Evolutionary conservation across 1,140 invertebrate species (phyloP), one percentile per base, ranked within the genome.

Genomic region (Lordiphosa clarofinis): DNA sequence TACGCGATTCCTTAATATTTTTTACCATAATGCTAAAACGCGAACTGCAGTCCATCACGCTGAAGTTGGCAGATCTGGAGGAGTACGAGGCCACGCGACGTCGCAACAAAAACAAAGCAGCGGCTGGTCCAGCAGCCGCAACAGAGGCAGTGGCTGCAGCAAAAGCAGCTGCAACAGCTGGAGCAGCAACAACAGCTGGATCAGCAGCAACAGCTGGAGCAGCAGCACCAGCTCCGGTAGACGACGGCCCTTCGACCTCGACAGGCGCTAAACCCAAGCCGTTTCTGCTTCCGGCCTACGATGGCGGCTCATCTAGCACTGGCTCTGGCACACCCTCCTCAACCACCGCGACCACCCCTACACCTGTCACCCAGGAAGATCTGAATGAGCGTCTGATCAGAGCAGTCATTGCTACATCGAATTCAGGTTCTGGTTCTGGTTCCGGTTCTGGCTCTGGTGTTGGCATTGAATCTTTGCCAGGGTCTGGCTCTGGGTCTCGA

Each of bases 1-100:
- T 2, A 2, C 37, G n/a, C 3, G 6, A 0, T 28, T 28, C 2
- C 24, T 28, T 7, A 42, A 19, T 10, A 21, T 24, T 24, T 0
- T 4, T 2, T 1, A n/a, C 5, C 6, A 67, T 37, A 48, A 81
- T 81, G 75, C 12, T 82, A 0, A 81, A 64, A 36, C 75, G 75
- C 10, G 55, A 82, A 10, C 36, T 81, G 10, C 75, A 81, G 40
- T 60, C 28, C 5, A 81, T 81, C 8, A 56, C 55, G 1, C 46
- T 81, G 0, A 76, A 67, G 15, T 21, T 81, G 4, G 53, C 67
- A 7, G 75, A 81, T 42, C 53, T 81, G 8, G 60, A 84, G 44
- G 75, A 81, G 15, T 81, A 81, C 37, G 55, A 76, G 33, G 48
- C 52, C 10, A 43, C 56, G 4, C 72, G 75, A n/a, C 56, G 52